Conservation (phyloP, 2,888 invertebrate species). For the Caenorhabditis drosophilae region DNA sequence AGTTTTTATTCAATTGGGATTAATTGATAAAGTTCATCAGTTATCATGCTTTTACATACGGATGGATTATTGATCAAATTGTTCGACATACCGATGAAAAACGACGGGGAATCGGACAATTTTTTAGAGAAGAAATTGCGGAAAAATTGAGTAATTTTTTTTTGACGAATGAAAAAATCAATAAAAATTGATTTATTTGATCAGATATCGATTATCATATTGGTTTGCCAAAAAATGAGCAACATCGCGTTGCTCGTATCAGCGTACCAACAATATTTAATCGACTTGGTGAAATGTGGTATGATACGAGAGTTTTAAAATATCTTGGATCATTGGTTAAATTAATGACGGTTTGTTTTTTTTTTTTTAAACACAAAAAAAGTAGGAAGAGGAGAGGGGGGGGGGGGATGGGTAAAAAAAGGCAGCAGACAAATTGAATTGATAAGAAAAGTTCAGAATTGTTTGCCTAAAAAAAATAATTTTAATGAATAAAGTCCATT, state of each 20-base stretch:
- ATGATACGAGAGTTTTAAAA: conserved; percentile 37
- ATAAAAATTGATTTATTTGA: conserved; percentile 9
- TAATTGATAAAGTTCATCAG: not conserved
- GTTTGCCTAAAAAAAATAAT: no score
- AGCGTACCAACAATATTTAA: conserved; percentile 33
- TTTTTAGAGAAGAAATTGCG: conserved; percentile 33
- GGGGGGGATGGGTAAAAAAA: no score
- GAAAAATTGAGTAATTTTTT: conserved; percentile 20
- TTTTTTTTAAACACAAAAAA: no score
- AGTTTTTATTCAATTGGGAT: not conserved
- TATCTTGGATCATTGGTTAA: conserved; percentile 40
- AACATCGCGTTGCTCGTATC: conserved; percentile 49
- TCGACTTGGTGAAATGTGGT: conserved; percentile 38
- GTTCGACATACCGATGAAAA: conserved; percentile 39
- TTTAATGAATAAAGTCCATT: not conserved
- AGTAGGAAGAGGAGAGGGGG: no score
- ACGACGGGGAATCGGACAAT: conserved; percentile 45
- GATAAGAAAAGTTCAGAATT: no score
- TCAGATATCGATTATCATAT: conserved; percentile 68
- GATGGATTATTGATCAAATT: conserved; percentile 50
- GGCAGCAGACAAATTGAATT: no score
- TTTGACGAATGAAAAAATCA: not conserved
- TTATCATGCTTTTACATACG: conserved; percentile 46
- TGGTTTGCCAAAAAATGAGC: conserved; percentile 59
- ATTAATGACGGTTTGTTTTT: conserved; percentile 32